Conservation (phyloP, 2,797 vertebrate genomes). For the Rhadinocentrus ornatus region DNA sequence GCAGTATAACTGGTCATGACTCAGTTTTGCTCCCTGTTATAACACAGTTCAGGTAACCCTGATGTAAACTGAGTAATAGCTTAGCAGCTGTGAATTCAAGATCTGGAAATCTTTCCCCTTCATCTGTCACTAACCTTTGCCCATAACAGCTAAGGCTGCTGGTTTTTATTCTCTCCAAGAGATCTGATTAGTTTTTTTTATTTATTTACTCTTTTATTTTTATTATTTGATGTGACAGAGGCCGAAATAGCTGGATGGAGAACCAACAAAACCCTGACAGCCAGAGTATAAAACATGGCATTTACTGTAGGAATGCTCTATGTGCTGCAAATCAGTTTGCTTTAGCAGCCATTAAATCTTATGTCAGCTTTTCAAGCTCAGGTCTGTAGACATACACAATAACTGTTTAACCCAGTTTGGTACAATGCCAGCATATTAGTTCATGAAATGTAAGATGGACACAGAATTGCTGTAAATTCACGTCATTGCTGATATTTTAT, state of each 20-base stretch:
- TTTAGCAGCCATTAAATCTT: slow-evolving; percentile 1
- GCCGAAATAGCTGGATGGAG: slow-evolving; percentile 2
- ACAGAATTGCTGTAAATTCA: not conserved
- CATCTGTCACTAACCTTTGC: not conserved
- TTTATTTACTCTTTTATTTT: not conserved
- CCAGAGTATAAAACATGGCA: not conserved
- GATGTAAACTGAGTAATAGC: not conserved
- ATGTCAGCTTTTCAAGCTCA: not conserved
- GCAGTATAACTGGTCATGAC: not conserved
- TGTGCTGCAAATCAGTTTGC: not conserved
- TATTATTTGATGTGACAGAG: not conserved
- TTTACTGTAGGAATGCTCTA: not conserved
- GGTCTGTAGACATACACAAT: slow-evolving; percentile 9
- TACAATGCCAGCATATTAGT: slow-evolving; percentile 3
- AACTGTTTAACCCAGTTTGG: not conserved
- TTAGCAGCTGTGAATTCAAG: slow-evolving; percentile 4
- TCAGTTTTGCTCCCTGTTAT: not conserved
- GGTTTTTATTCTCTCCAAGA: not conserved
- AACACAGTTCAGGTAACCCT: not conserved
- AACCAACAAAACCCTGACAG: not conserved
- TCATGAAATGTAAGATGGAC: slow-evolving; percentile 18
- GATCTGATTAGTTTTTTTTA: not conserved
- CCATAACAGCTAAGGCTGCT: not conserved
- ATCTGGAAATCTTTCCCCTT: not conserved
- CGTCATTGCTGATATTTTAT: not conserved